Percentiles rank a stretch among this genome's conserved stretches.
These are phyloP conservation scores for Gadus chalcogrammus DNA, from an alignment of 2,113 vertebrate genomes.

Conservation along the genomic window DNA sequence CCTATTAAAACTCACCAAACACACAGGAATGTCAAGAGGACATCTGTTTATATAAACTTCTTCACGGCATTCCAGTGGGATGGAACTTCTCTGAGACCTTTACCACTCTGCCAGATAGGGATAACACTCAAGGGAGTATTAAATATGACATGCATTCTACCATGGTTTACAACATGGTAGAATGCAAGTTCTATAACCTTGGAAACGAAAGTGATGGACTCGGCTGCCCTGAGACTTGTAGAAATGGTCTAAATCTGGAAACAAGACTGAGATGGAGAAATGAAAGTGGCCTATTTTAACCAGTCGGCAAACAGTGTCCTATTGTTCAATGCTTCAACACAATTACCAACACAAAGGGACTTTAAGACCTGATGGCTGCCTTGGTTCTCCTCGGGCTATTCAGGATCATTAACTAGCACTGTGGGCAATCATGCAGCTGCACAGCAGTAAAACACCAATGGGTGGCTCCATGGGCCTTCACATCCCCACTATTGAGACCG, in stretches of 20 bases:
- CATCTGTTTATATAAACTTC: too few species aligned
- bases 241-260: not conserved
- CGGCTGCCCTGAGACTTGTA: not conserved
- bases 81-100: too few species aligned
- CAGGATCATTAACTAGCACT: conserved; percentile 11
- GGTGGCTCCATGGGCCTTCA: conserved; percentile 11
- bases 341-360: not conserved
- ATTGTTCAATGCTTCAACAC: not conserved
- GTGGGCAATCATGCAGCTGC: not conserved
- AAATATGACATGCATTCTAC: too few species aligned
- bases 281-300: not conserved
- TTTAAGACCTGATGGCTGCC: conserved; percentile 22
- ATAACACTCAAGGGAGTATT: too few species aligned
- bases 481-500: not conserved
- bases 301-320: not conserved
- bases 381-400: not conserved
- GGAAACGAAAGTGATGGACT: too few species aligned
- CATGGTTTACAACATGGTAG: too few species aligned
- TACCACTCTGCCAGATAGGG: too few species aligned
- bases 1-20: too few species aligned
- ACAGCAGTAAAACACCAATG: not conserved
- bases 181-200: too few species aligned
- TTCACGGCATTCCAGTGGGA: too few species aligned
- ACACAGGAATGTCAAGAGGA: too few species aligned
- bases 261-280: not conserved